Percentiles rank a stretch among this genome's conserved stretches.
phyloP scores from a whole-genome alignment of 2,113 vertebrate genomes.

The cattle (Bos taurus) region ARS-UCD2.0 NC_037336.1:77394501-77395000 shows the following conservation, averaged over 20 bases:
- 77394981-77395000: background rate
- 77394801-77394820: background rate
- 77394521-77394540: background rate
- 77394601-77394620: background rate
- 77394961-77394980: background rate
- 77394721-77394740: background rate
- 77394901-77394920: background rate
- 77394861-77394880: constrained; percentile 5
- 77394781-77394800: background rate
- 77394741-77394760: background rate
- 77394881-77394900: constrained; percentile 11
- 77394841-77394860: background rate
- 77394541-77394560: background rate
- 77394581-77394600: background rate
- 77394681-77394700: background rate
- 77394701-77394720: background rate
- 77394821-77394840: background rate
- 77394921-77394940: background rate
- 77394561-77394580: background rate
- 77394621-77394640: background rate
- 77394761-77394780: constrained; percentile 29
- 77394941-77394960: background rate
- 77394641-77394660: background rate
- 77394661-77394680: background rate
- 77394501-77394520: background rate